A percentile compares a stretch with the other conserved stretches of the same genome.
Evolutionary conservation across 2,888 invertebrate species (phyloP).

Genomic region (Drosophila atripex): DNA sequence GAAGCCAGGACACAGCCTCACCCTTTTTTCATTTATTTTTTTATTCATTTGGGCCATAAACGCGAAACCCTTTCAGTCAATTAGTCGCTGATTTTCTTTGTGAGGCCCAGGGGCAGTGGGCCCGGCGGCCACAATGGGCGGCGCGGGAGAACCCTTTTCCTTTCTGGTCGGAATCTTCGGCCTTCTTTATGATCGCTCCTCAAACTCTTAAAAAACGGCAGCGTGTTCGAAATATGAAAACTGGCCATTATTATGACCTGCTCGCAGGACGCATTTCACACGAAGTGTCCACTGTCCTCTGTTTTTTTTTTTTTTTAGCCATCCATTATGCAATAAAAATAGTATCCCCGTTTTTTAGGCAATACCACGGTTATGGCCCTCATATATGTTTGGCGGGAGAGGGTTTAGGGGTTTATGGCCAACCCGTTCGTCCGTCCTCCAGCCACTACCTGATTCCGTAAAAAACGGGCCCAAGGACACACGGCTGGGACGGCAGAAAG

Average conservation of each 20-base stretch:
- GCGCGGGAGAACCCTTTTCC: conserved; percentile 31
- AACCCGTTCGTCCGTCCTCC: conserved; percentile 58
- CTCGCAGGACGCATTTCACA: conserved; percentile 38
- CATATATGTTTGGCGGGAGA: conserved; percentile 6
- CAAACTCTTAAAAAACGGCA: conserved; percentile 33
- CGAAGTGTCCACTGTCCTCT: conserved; percentile 40
- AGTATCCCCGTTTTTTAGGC: conserved; percentile 51
- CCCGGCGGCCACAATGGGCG: conserved; percentile 42
- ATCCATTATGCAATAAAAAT: conserved; percentile 75
- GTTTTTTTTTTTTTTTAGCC: too few relatives aligned
- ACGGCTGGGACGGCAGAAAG: conserved; percentile 53
- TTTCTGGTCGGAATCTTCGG: neutral
- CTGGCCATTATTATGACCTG: conserved; percentile 2
- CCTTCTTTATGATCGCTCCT: conserved; percentile 15
- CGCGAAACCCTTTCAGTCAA: conserved; percentile 73
- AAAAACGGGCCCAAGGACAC: conserved; percentile 68
- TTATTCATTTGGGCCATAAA: conserved; percentile 22
- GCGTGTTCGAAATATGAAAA: neutral
- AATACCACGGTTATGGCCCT: conserved; percentile 35
- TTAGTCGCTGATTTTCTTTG: conserved; percentile 77
- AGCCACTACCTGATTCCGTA: conserved; percentile 53
- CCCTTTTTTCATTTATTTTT: conserved; percentile 24
- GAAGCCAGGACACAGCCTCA: conserved; percentile 13
- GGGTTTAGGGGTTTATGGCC: conserved; percentile 19
- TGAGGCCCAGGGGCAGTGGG: conserved; percentile 28